Percentiles rank a stretch among this genome's conserved stretches.
phyloP scores from a whole-genome alignment of 2,113 vertebrate genomes.

The Ammospiza nelsoni region DNA sequence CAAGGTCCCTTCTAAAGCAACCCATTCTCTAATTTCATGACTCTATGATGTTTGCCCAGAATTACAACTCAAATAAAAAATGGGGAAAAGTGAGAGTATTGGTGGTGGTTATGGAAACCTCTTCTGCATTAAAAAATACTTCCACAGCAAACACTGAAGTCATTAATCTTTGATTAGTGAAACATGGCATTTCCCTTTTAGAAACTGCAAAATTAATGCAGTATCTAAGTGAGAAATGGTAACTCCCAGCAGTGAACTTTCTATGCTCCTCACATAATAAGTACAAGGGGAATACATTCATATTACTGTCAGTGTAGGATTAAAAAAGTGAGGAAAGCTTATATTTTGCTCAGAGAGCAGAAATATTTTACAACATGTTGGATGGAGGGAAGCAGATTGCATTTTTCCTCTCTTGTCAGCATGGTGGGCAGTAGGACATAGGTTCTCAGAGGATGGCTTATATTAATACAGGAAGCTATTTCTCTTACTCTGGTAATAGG shows the following conservation, averaged over 20 bases:
- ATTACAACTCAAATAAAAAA: neutral
- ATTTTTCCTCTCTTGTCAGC: neutral
- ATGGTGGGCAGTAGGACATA: neutral
- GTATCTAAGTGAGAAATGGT: neutral
- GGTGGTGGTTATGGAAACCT: neutral
- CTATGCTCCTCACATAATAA: neutral
- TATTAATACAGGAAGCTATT: neutral
- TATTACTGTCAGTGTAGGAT: neutral
- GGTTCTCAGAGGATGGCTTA: neutral
- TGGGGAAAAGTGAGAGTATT: neutral
- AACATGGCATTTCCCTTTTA: neutral
- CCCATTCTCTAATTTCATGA: neutral
- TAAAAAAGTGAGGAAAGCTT: neutral
- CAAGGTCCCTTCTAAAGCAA: neutral
- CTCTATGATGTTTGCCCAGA: accelerated
- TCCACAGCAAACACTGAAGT: neutral
- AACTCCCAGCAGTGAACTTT: neutral
- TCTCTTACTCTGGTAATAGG: neutral
- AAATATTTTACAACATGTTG: neutral
- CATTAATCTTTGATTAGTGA: neutral
- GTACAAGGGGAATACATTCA: neutral
- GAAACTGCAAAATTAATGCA: neutral
- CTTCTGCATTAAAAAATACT: neutral
- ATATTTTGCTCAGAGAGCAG: neutral
- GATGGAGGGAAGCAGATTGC: neutral